Evolutionary conservation across 2,113 vertebrate genomes (phyloP).

Genomic region (Rhabdomys dilectus): DNA sequence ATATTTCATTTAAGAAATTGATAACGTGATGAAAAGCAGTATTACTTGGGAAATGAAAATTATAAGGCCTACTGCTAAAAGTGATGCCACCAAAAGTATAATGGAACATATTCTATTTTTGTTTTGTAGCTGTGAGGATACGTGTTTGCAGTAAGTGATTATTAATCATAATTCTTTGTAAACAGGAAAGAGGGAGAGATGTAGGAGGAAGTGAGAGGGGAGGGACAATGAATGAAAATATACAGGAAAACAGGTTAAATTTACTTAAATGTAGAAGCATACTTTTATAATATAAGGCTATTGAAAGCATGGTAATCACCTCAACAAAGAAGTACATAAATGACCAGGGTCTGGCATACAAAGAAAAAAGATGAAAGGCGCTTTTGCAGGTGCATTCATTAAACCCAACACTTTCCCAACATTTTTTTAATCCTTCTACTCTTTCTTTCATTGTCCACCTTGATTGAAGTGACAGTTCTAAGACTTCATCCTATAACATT

Average conservation of each 20-base stretch:
- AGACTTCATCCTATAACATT: neutral
- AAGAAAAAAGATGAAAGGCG: neutral
- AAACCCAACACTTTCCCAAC: neutral
- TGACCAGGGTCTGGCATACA: neutral
- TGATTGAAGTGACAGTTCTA: neutral
- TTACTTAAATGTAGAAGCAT: constrained; percentile 46
- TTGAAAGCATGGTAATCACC: constrained; percentile 3
- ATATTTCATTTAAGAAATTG: constrained; percentile 68
- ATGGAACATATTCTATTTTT: constrained; percentile 63
- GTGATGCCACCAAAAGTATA: constrained; percentile 49
- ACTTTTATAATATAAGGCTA: constrained; percentile 54
- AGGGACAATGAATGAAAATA: neutral
- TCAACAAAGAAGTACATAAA: constrained; percentile 5
- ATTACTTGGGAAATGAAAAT: constrained; percentile 63
- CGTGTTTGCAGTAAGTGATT: constrained; percentile 41
- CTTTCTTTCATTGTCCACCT: neutral
- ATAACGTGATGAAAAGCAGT: constrained; percentile 66
- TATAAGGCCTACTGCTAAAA: constrained; percentile 54
- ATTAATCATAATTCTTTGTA: constrained; percentile 61
- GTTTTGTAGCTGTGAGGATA: constrained; percentile 61
- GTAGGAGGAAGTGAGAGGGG: no score
- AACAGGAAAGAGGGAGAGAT: neutral
- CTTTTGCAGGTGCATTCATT: neutral
- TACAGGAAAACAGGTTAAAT: constrained; percentile 53
- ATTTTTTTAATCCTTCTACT: neutral